Conservation (phyloP, 2,888 invertebrate species). For the Carcina quercana region DNA sequence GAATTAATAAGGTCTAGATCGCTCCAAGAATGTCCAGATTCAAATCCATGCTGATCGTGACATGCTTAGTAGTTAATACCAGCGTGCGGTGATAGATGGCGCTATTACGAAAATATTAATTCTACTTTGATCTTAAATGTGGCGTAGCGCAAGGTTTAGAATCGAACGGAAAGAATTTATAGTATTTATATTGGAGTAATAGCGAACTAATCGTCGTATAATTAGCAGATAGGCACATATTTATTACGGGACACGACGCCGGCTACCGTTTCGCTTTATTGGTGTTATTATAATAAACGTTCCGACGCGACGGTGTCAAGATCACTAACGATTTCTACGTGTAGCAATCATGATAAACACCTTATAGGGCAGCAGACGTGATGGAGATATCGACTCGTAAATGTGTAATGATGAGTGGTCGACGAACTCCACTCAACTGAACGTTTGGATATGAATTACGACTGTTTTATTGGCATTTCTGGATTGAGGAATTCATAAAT, state of each 20-base stretch:
- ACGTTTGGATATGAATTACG: no score
- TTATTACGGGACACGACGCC: constrained; percentile 22
- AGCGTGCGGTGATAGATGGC: constrained; percentile 28
- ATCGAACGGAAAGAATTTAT: constrained; percentile 8
- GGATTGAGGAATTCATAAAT: no score
- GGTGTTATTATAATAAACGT: constrained; percentile 21
- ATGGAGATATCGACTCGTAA: no score
- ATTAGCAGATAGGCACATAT: constrained; percentile 36
- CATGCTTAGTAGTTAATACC: constrained; percentile 37
- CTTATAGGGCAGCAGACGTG: no score
- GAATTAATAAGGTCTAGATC: constrained; percentile 35
- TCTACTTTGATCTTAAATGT: no score
- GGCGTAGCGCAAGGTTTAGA: constrained; percentile 2
- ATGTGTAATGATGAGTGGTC: no score
- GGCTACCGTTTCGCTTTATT: constrained; percentile 24
- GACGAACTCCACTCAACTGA: no score
- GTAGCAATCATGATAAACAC: constrained; percentile 9
- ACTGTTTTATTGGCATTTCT: no score
- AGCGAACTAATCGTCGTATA: constrained; percentile 32
- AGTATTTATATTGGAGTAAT: constrained; percentile 28
- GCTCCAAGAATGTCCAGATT: constrained; percentile 36
- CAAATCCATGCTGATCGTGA: constrained; percentile 26
- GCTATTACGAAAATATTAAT: no score
- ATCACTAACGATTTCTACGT: constrained; percentile 17
- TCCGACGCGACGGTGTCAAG: constrained; percentile 24